phyloP scores from a whole-genome alignment of 2,888 invertebrate genomes.

The Spicauda simplicius region DNA sequence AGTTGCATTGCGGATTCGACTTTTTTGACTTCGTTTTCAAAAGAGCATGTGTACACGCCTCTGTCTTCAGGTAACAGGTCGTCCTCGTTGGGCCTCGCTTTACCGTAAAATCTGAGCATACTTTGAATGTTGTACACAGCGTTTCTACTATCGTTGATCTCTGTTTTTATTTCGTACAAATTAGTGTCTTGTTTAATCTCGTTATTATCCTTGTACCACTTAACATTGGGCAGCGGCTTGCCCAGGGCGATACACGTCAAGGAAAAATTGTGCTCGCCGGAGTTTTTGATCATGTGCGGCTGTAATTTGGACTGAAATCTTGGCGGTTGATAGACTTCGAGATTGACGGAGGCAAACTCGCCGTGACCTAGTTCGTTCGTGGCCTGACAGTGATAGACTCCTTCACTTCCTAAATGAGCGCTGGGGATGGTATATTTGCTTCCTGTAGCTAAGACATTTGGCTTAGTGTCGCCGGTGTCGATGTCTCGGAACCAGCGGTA shows the following conservation, averaged over 20 bases:
- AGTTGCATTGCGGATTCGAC: slow-evolving; percentile 96
- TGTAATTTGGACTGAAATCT: slow-evolving; percentile 92
- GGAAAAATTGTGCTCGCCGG: slow-evolving; percentile 91
- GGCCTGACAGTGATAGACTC: slow-evolving; percentile 95
- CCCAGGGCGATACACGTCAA: slow-evolving; percentile 94
- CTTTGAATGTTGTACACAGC: slow-evolving; percentile 93
- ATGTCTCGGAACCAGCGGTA: slow-evolving; percentile 95
- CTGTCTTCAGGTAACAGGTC: slow-evolving; percentile 93
- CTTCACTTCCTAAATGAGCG: slow-evolving; percentile 94
- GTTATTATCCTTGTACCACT: slow-evolving; percentile 94
- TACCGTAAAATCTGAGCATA: slow-evolving; percentile 91
- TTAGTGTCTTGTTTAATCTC: slow-evolving; percentile 91
- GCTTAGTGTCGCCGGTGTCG: slow-evolving; percentile 84
- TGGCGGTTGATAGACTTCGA: slow-evolving; percentile 95
- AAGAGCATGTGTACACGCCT: slow-evolving; percentile 94
- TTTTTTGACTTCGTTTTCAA: slow-evolving; percentile 95
- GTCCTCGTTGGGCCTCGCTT: slow-evolving; percentile 90
- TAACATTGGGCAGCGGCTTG: slow-evolving; percentile 93
- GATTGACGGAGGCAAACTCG: slow-evolving; percentile 91
- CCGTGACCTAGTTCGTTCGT: slow-evolving; percentile 95
- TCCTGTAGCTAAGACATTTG: slow-evolving; percentile 90
- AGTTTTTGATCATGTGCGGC: slow-evolving; percentile 91
- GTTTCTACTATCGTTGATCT: slow-evolving; percentile 90
- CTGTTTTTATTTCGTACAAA: slow-evolving; percentile 92
- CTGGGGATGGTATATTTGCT: slow-evolving; percentile 93